These are phyloP conservation scores for Parnassius glacialis DNA, from an alignment of 2,888 invertebrate species.

Conservation along the genomic window DNA sequence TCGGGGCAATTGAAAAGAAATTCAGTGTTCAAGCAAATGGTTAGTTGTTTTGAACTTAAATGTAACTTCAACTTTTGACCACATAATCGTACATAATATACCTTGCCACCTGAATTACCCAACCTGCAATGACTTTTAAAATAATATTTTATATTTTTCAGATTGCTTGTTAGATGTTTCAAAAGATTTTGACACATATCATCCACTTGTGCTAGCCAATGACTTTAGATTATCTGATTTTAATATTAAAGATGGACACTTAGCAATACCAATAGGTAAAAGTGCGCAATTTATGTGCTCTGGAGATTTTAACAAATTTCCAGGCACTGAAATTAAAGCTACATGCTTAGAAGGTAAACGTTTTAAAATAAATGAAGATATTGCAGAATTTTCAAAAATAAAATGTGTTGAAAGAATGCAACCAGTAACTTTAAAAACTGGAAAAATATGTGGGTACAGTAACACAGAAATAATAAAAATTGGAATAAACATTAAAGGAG, in stretches of 20 bases:
- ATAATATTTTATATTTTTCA: constrained; percentile 33
- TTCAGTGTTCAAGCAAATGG: constrained; percentile 2
- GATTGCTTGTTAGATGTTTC: constrained; percentile 46
- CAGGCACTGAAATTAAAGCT: constrained; percentile 27
- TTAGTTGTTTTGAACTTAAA: not conserved
- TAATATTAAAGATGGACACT: constrained; percentile 23
- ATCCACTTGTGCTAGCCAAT: constrained; percentile 40
- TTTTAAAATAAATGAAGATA: constrained; percentile 34
- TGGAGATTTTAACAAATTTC: constrained; percentile 35
- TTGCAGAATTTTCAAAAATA: constrained; percentile 40
- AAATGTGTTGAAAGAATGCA: constrained; percentile 39
- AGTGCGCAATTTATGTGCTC: constrained; percentile 39
- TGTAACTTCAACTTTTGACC: too few species aligned
- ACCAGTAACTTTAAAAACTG: constrained; percentile 31
- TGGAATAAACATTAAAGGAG: constrained; percentile 32
- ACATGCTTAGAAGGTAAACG: constrained; percentile 37
- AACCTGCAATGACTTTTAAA: not conserved
- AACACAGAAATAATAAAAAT: constrained; percentile 28
- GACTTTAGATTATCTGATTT: constrained; percentile 30
- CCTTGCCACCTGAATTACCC: too few species aligned
- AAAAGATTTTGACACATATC: constrained; percentile 36
- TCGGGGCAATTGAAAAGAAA: not conserved
- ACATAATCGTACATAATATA: too few species aligned
- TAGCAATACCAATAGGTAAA: constrained; percentile 38
- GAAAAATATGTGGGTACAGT: constrained; percentile 28